phyloP scores from a whole-genome alignment of 2,797 vertebrate species.

The Lepus townsendii region DNA sequence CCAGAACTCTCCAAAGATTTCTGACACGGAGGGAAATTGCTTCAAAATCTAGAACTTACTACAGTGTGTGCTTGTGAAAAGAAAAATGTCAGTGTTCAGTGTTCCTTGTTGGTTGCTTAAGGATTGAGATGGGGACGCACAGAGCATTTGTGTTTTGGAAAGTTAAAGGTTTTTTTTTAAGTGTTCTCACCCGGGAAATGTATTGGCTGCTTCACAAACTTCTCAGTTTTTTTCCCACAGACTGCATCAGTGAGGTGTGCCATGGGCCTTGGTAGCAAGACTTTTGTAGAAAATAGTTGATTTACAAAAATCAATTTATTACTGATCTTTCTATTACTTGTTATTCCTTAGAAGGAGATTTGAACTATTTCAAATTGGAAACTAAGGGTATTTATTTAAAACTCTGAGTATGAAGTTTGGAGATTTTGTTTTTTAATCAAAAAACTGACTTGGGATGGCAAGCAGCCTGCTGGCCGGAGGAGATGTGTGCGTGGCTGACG shows the following conservation, averaged over 20 bases:
- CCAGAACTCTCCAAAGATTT: slow-evolving; percentile 42
- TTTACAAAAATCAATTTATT: slow-evolving; percentile 40
- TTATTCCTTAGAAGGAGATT: slow-evolving; percentile 27
- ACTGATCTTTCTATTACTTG: slow-evolving; percentile 46
- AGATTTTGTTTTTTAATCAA: slow-evolving; percentile 11
- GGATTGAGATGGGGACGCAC: not conserved
- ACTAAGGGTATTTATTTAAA: slow-evolving; percentile 59
- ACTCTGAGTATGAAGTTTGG: slow-evolving; percentile 6
- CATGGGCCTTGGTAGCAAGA: slow-evolving; percentile 54
- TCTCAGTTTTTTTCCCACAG: slow-evolving; percentile 44
- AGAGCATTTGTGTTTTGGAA: not conserved
- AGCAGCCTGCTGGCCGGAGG: slow-evolving; percentile 25
- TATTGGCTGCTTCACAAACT: not conserved
- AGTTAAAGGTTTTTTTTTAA: not conserved
- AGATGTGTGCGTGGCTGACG: not conserved
- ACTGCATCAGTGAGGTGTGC: slow-evolving; percentile 9
- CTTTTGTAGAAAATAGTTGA: slow-evolving; percentile 46
- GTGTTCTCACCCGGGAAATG: slow-evolving; percentile 40
- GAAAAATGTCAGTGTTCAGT: not conserved
- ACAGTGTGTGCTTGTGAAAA: not conserved
- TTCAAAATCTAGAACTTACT: not conserved
- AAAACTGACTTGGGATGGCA: slow-evolving; percentile 5
- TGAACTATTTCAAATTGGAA: slow-evolving; percentile 52
- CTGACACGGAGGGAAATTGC: not conserved
- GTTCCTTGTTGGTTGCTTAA: not conserved